A percentile compares a stretch with the other conserved stretches of the same genome.
Evolutionary conservation across 1,140 invertebrate species (phyloP).

Genomic region (Drosophila ironensis): DNA sequence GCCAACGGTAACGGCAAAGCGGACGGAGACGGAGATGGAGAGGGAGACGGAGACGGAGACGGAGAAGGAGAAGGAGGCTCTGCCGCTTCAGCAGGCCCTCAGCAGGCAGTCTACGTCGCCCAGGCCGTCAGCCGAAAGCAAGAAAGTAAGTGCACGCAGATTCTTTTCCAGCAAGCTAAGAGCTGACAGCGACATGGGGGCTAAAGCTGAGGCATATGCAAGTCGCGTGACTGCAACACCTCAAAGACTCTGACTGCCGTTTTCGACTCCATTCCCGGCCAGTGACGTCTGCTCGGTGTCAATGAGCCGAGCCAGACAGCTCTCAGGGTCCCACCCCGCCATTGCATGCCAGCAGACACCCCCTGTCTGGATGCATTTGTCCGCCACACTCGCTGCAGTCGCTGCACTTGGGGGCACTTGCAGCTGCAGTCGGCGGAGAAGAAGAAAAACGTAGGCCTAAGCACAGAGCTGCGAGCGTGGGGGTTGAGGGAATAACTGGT

Average conservation of each 20-base stretch:
- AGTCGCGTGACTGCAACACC: constrained; percentile 65
- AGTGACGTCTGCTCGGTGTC: constrained; percentile 51
- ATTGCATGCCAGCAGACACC: constrained; percentile 33
- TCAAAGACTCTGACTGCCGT: constrained; percentile 42
- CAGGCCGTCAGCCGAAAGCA: constrained; percentile 55
- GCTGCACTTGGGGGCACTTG: constrained; percentile 23
- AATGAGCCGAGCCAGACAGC: constrained; percentile 53
- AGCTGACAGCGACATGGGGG: too few relatives aligned
- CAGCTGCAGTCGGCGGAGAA: constrained; percentile 38
- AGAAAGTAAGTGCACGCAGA: constrained; percentile 59
- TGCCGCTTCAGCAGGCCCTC: constrained; percentile 10
- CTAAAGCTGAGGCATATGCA: too few relatives aligned
- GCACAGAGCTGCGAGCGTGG: neutral
- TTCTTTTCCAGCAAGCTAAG: neutral
- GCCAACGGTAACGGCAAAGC: too few relatives aligned
- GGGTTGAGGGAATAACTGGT: constrained; percentile 42
- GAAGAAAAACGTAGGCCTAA: constrained; percentile 33
- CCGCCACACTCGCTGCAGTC: constrained; percentile 20
- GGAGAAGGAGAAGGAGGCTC: neutral
- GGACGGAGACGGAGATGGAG: constrained; percentile 5
- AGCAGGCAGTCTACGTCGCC: constrained; percentile 39
- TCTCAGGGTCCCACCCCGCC: constrained; percentile 48
- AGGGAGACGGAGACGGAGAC: constrained; percentile 9
- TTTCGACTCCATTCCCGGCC: constrained; percentile 31
- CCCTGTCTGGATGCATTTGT: constrained; percentile 37